Base-by-base conservation (phyloP, 2,797 vertebrate genomes). In the Columba guinea region DNA sequence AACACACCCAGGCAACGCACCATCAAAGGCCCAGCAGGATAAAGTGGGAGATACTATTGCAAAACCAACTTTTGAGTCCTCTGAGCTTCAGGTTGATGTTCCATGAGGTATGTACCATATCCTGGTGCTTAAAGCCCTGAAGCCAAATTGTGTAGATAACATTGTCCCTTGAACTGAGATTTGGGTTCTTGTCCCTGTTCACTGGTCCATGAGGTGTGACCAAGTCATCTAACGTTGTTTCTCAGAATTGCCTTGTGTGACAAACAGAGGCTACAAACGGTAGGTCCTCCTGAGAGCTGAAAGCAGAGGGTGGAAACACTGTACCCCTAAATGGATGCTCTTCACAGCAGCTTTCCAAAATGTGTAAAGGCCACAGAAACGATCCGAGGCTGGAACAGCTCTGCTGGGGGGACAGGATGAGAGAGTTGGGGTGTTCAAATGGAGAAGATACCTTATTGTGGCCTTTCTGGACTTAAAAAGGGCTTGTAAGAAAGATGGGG, bases 331-430 rank as follows among this genome's bases (percentile, higher is more conserved):
- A 27, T 9, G 17, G 15, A 26, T 5, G 12, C 46, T 27, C 28
- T 52, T 67, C 24, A 32, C 6, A 41, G 16, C 34, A 30, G 9
- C 20, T 83, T 85, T 84, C 17, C 24, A 62, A 27, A 32, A 73
- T 13, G 44, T 2, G 1, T 48, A 6, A 56, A 6, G 10, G 18
- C 8, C 21, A 32, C 17, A 22, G 10, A 24, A 52, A 27, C 11
- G 4, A 3, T 7, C 3, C 0, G 0, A 19, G 19, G 8, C 5
- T 87, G 60, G 16, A 92, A 16, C 22, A n/a, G 3, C 73, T 79
- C 19, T 76, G 2, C 32, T 59, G 2, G 16, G 65, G 4, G 79
- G 59, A 4, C 44, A 64, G 69, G 18, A 52, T 79, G 80, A 21
- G 11, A 24, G 4, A 84, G 28, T 4, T 73, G 80, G 46, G 65